Conservation (phyloP, 2,797 vertebrate species). For the Myiotriccus ornatus region DNA sequence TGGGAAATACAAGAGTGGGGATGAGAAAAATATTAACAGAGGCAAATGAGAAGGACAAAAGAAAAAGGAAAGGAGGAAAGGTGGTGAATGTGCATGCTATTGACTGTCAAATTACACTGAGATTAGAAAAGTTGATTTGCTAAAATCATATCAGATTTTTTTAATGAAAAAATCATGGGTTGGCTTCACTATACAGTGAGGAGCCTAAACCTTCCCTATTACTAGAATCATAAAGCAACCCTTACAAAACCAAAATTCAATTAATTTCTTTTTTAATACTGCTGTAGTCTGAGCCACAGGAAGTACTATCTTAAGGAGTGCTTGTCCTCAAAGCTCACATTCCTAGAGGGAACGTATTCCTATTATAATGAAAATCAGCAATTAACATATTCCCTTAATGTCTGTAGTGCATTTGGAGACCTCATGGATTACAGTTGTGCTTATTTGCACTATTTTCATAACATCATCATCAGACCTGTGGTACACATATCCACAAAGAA, state of each 20-base stretch:
- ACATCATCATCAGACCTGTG: not conserved
- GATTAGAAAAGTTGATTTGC: not conserved
- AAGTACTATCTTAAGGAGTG: not conserved
- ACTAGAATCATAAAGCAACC: not conserved
- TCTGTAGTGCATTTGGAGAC: not conserved
- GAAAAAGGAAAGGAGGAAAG: not conserved
- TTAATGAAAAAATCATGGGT: not conserved
- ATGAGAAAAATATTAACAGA: not conserved
- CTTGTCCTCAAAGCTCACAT: not conserved
- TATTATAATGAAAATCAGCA: not conserved
- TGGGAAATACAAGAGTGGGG: not conserved
- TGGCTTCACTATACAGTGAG: not conserved
- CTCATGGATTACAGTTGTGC: not conserved
- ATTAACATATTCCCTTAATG: not conserved
- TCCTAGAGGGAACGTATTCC: not conserved
- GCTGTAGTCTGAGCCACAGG: not conserved
- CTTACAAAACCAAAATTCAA: not conserved
- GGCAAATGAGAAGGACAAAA: not conserved
- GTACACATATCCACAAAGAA: not conserved
- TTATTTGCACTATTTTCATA: not conserved
- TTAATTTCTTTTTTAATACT: not conserved
- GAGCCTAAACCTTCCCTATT: not conserved
- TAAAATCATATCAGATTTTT: not conserved
- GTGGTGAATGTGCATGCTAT: not conserved
- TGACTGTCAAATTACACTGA: not conserved